Conservation (phyloP, 1,140 invertebrate genomes). For the Trichoplusia ni region DNA sequence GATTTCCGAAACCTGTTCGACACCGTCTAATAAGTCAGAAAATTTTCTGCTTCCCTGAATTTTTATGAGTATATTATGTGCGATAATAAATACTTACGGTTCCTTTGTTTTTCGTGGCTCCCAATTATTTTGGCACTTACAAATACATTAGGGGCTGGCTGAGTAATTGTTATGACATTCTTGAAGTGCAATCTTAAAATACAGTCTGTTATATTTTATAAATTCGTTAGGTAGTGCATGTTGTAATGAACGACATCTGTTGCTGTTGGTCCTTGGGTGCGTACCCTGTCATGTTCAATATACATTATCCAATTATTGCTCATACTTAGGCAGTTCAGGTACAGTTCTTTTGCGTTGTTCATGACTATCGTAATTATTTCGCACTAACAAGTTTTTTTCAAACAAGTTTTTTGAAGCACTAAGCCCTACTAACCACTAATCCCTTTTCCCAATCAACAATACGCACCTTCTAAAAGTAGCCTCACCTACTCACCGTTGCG, state of each 20-base stretch:
- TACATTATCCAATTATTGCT: too few species aligned
- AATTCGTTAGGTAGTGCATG: too few species aligned
- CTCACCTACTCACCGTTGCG: background rate
- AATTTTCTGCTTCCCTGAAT: conserved; percentile 57
- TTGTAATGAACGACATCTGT: too few species aligned
- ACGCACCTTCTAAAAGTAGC: background rate
- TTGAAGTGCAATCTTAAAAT: background rate
- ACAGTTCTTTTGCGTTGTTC: too few species aligned
- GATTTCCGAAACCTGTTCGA: conserved; percentile 70
- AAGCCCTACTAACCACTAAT: too few species aligned
- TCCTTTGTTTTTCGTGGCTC: conserved; percentile 37
- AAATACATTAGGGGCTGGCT: background rate
- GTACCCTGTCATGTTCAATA: too few species aligned
- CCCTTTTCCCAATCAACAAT: too few species aligned
- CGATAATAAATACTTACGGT: conserved; percentile 34
- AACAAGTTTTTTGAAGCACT: too few species aligned
- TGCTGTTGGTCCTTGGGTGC: too few species aligned
- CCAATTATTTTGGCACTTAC: conserved; percentile 10
- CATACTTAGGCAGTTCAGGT: too few species aligned
- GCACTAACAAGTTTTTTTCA: too few species aligned
- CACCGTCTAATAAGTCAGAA: conserved; percentile 59
- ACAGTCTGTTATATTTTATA: background rate
- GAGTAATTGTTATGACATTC: background rate
- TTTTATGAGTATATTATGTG: conserved; percentile 49
- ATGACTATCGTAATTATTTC: too few species aligned